Conservation (phyloP, 2,797 vertebrate species). For the Chelidonichthys spinosus region DNA sequence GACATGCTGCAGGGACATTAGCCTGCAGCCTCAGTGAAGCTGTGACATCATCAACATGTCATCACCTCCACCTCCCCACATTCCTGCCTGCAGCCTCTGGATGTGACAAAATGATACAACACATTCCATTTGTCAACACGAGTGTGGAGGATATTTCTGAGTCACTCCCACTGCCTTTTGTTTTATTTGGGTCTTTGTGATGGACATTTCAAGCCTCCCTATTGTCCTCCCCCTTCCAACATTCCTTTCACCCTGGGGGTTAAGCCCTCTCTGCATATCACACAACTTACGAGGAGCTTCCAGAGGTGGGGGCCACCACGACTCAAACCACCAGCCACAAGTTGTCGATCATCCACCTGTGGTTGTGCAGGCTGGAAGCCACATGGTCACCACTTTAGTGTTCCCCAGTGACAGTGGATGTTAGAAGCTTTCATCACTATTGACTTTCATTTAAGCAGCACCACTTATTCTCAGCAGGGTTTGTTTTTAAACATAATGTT, state of each 20-base stretch:
- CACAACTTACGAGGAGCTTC: conserved; percentile 57
- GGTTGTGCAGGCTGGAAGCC: conserved; percentile 32
- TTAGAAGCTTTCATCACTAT: conserved; percentile 44
- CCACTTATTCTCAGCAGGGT: not conserved
- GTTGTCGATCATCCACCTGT: conserved; percentile 31
- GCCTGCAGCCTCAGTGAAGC: not conserved
- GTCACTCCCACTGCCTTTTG: conserved; percentile 58
- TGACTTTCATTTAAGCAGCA: not conserved
- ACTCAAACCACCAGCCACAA: conserved; percentile 29
- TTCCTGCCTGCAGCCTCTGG: conserved; percentile 22
- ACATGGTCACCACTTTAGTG: conserved; percentile 27
- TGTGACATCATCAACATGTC: conserved; percentile 43
- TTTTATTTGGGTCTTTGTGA: conserved; percentile 71
- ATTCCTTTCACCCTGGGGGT: conserved; percentile 57
- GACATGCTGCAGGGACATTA: conserved; percentile 20
- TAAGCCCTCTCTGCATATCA: conserved; percentile 57
- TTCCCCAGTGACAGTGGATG: conserved; percentile 41
- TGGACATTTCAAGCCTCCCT: conserved; percentile 60
- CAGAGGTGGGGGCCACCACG: conserved; percentile 18
- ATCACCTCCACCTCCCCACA: conserved; percentile 19
- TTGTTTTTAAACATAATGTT: too few relatives aligned
- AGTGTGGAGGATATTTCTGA: conserved; percentile 49
- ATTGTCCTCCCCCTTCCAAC: conserved; percentile 27
- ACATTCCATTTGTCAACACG: conserved; percentile 36
- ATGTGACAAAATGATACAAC: conserved; percentile 44